Percentiles rank a stretch among this genome's conserved stretches.
Conservation (phyloP, 2,888 invertebrate genomes). For the Invenusta paracnida region DNA sequence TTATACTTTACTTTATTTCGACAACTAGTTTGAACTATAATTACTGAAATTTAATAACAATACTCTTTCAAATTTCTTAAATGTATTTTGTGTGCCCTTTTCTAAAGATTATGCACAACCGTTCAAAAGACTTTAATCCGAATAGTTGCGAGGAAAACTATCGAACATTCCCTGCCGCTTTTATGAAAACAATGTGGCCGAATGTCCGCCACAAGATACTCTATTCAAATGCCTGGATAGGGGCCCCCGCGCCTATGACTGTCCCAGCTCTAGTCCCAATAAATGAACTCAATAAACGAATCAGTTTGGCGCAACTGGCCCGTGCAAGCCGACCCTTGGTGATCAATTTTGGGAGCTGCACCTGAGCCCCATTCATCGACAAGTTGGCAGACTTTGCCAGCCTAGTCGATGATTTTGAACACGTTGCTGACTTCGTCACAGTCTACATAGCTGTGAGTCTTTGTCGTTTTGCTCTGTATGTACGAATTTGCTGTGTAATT, state of each 20-base stretch:
- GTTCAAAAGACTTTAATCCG: neutral
- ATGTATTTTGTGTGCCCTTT: too few species aligned
- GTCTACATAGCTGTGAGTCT: conserved; percentile 50
- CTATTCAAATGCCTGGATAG: neutral
- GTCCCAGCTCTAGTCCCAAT: neutral
- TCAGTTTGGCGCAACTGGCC: neutral
- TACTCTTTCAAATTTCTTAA: too few species aligned
- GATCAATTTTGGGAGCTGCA: conserved; percentile 55
- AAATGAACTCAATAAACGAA: neutral
- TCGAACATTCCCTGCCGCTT: neutral
- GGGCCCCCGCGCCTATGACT: neutral
- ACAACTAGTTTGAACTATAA: too few species aligned
- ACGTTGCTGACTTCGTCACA: conserved; percentile 51
- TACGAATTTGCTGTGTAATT: too few species aligned
- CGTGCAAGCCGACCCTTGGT: conserved; percentile 50
- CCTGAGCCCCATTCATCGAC: conserved; percentile 54
- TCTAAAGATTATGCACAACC: too few species aligned
- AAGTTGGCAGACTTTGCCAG: conserved; percentile 50
- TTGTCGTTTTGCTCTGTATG: too few species aligned
- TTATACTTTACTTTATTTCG: too few species aligned
- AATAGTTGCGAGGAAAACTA: neutral
- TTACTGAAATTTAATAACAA: too few species aligned
- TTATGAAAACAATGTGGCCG: neutral
- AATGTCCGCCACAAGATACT: neutral
- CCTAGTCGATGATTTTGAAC: conserved; percentile 49